Conservation (phyloP, 2,797 vertebrate species). For the Pseudocheirus occidentalis region DNA sequence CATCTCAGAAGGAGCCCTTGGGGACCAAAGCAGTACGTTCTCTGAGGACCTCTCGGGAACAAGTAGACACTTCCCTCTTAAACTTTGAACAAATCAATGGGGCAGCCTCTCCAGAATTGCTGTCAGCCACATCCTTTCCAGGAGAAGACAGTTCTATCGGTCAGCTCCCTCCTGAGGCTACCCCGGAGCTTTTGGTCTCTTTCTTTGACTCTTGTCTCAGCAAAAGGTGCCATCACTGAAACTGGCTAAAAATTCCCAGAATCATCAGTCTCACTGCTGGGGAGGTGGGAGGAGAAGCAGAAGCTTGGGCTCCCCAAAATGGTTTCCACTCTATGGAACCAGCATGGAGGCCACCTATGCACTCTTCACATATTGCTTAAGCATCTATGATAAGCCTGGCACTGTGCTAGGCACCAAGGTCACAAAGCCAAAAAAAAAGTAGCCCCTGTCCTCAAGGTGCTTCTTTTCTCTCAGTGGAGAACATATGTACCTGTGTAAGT, state of each 20-base stretch:
- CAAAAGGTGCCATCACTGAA: neutral
- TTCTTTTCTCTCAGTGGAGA: neutral
- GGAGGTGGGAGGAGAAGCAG: neutral
- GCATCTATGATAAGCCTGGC: neutral
- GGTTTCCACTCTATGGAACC: neutral
- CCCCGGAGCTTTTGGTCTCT: neutral
- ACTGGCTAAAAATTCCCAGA: conserved; percentile 2
- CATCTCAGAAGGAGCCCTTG: conserved; percentile 49
- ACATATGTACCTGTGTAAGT: neutral
- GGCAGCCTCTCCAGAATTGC: conserved; percentile 4
- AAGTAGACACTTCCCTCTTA: neutral
- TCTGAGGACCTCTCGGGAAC: conserved; percentile 18
- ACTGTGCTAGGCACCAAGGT: neutral
- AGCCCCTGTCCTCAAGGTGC: neutral
- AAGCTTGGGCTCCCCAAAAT: neutral
- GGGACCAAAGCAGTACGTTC: neutral
- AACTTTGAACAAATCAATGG: conserved; percentile 35
- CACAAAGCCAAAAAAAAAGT: neutral
- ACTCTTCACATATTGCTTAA: neutral
- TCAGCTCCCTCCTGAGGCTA: neutral
- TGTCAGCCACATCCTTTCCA: neutral
- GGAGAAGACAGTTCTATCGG: neutral
- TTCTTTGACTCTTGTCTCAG: neutral
- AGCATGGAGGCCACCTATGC: neutral
- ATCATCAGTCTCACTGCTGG: neutral